Percentiles rank a stretch among this genome's conserved stretches.
These are phyloP conservation scores for Paramisgurnus dabryanus DNA, from an alignment of 2,113 vertebrate species.

Conservation along the genomic window DNA sequence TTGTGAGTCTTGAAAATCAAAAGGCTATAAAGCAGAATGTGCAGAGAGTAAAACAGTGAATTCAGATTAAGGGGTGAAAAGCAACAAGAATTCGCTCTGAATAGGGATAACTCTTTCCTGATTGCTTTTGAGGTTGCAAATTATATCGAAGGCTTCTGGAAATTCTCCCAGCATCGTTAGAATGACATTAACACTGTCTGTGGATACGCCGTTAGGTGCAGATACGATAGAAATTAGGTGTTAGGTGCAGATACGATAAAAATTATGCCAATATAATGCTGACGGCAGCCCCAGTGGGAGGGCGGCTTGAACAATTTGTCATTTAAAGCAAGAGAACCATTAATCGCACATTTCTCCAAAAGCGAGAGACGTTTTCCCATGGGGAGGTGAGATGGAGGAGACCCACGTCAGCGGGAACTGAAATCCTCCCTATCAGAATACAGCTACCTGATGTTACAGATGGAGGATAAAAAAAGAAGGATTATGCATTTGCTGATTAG, in stretches of 20 bases:
- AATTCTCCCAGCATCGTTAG: slow-evolving; percentile 50
- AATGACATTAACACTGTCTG: slow-evolving; percentile 55
- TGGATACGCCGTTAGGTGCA: slow-evolving; percentile 51
- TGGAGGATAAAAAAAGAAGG: slow-evolving; percentile 34
- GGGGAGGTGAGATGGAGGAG: slow-evolving; percentile 41
- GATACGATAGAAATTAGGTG: slow-evolving; percentile 56
- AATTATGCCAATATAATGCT: slow-evolving; percentile 58
- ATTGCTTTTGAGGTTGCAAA: slow-evolving; percentile 57
- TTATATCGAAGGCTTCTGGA: slow-evolving; percentile 48
- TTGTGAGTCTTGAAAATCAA: slow-evolving; percentile 52
- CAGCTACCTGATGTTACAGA: slow-evolving; percentile 49
- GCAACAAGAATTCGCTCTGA: slow-evolving; percentile 38
- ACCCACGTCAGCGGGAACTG: neutral
- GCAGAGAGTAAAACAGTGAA: slow-evolving; percentile 34
- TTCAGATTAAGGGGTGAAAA: slow-evolving; percentile 49
- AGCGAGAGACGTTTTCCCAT: slow-evolving; percentile 54
- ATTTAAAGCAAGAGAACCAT: slow-evolving; percentile 54
- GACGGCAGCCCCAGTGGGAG: slow-evolving; percentile 44
- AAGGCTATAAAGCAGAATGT: slow-evolving; percentile 44
- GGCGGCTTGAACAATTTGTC: slow-evolving; percentile 49
- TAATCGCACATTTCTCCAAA: slow-evolving; percentile 62
- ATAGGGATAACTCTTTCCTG: slow-evolving; percentile 46
- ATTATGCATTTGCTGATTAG: slow-evolving; percentile 62
- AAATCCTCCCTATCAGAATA: slow-evolving; percentile 57
- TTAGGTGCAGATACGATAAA: slow-evolving; percentile 57